Percentiles rank a stretch among this genome's conserved stretches.
Conservation (phyloP, 2,888 invertebrate genomes). For the Malthinus flaveolus region DNA sequence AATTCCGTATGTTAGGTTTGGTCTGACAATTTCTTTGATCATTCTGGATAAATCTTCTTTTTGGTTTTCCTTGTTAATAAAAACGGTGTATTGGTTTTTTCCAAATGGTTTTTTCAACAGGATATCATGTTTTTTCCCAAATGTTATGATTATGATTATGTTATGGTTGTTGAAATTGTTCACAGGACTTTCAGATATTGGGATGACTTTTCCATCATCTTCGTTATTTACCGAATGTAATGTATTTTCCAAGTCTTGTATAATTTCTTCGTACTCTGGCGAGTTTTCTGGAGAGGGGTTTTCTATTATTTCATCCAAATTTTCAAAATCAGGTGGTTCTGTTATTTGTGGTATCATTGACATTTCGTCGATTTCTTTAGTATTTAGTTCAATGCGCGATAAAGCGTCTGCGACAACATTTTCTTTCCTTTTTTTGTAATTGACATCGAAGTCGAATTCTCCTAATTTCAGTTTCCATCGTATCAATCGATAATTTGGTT, state of each 20-base stretch:
- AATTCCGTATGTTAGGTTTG: slow-evolving; percentile 8
- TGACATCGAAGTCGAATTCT: slow-evolving; percentile 16
- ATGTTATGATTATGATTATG: not conserved
- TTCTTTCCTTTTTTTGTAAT: slow-evolving; percentile 23
- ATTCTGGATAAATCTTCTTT: not conserved
- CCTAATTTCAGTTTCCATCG: too few relatives aligned
- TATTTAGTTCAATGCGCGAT: slow-evolving; percentile 3
- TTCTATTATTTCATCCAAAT: slow-evolving; percentile 2
- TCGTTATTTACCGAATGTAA: not conserved
- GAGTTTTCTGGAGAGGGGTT: not conserved
- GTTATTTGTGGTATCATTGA: slow-evolving; percentile 2
- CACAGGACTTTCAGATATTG: not conserved
- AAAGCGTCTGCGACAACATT: slow-evolving; percentile 18
- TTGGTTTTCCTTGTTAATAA: not conserved
- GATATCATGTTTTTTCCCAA: slow-evolving; percentile 1
- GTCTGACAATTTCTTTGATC: slow-evolving; percentile 10
- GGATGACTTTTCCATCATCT: slow-evolving; percentile 1
- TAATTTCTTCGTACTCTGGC: not conserved
- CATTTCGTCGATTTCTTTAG: not conserved
- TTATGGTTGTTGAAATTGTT: not conserved
- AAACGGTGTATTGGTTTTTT: not conserved
- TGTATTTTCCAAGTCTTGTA: not conserved
- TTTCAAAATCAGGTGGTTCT: not conserved
- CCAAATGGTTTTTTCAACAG: slow-evolving; percentile 1
- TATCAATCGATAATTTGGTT: slow-evolving; percentile 19